Conservation (phyloP, 2,797 vertebrate species). For the Scyliorhinus canicula region DNA sequence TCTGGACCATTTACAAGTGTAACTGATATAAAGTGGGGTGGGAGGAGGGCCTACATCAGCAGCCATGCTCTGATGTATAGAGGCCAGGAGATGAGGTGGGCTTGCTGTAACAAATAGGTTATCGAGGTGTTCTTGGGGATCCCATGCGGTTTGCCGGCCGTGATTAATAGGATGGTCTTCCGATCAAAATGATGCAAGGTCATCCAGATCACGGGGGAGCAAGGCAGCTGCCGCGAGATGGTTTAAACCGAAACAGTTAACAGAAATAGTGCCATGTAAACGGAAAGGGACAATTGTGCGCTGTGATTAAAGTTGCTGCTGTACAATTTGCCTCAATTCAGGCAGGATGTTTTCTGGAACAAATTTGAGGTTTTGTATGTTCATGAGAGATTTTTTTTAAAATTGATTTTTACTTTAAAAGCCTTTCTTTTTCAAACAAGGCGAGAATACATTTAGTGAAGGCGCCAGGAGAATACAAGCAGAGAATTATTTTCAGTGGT, state of each 20-base stretch:
- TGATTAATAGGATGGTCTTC: not conserved
- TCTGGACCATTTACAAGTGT: not conserved
- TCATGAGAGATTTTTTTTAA: not conserved
- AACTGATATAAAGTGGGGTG: not conserved
- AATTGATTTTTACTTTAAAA: not conserved
- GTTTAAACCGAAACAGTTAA: not conserved
- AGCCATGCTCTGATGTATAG: not conserved
- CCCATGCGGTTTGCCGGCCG: not conserved
- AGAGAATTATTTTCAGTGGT: conserved; percentile 20
- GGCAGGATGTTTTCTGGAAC: not conserved
- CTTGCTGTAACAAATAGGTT: not conserved
- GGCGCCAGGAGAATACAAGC: not conserved
- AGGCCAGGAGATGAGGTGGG: not conserved
- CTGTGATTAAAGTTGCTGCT: not conserved
- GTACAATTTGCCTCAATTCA: not conserved
- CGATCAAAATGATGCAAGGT: not conserved
- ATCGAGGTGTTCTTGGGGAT: not conserved
- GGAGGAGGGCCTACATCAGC: too few relatives aligned
- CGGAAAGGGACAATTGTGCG: not conserved
- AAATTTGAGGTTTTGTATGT: not conserved
- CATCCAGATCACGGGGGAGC: not conserved
- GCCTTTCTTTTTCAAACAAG: not conserved
- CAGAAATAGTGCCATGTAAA: not conserved
- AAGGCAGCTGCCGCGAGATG: not conserved
- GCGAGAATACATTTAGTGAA: not conserved